Base-by-base conservation (phyloP, 1,140 invertebrate genomes). In the Araneus ventricosus region DNA sequence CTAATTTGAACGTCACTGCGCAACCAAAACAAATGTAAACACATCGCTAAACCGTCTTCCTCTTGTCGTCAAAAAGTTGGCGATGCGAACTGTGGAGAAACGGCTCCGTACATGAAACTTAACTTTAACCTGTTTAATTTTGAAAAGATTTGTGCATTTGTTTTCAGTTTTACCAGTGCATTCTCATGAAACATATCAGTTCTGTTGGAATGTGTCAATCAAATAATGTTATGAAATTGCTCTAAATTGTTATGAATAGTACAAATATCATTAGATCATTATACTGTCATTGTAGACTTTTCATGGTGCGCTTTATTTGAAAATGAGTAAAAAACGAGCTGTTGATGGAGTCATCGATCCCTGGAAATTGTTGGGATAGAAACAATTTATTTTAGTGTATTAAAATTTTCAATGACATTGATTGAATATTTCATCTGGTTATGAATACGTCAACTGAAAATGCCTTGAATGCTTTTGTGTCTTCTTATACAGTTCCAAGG, bases 131-230 rank as follows among this genome's bases (percentile, higher is more conserved):
- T n/a, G n/a, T n/a, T n/a, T n/a, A n/a, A n/a, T n/a, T n/a, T n/a
- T n/a, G n/a, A n/a, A n/a, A n/a, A n/a, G n/a, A 5, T 75, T 75
- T 75, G 30, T 75, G 34, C 30, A 37, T 75, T 75, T 75, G 20
- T 37, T 75, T 75, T 75, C 20, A 22, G 63, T 67, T 67, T 67
- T 67, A 67, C 7, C n/a, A 30, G 17, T 75, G 70, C 34, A 30
- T 75, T 75, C 34, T 75, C 70, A 75, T 75, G 5, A 34, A 37
- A 75, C 70, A 75, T 75, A 75, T 75, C 70, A 75, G 17, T 75
- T 30, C 30, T 37, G 34, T 75, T 24, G 70, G 30, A 75, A 75
- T 34, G 70, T 37, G 34, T 14, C 4, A 75, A 75, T 75, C 63
- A 67, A 34, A 75, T 34, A 17, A 34, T 37, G 70, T 75, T 34